A percentile compares a stretch with the other conserved stretches of the same genome.
phyloP scores from a whole-genome alignment of 2,797 vertebrate genomes.

The Arnoldichthys spilopterus region DNA sequence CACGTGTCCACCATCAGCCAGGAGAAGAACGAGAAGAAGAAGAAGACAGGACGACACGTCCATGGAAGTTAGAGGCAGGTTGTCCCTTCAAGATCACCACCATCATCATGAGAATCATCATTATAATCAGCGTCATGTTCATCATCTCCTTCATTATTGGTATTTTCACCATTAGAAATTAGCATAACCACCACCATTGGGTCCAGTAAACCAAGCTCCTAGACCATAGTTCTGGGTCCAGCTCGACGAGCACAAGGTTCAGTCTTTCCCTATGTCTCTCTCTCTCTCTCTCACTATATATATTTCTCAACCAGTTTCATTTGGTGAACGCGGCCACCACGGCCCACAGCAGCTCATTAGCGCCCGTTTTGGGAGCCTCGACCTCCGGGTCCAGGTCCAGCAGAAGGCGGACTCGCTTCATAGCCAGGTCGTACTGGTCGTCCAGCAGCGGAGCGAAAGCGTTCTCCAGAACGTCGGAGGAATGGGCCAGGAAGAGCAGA shows the following conservation, averaged over 20 bases:
- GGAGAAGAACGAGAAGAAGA: slow-evolving; percentile 5
- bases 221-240: slow-evolving; percentile 29
- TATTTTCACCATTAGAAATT: slow-evolving; percentile 41
- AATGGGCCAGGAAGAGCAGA: slow-evolving; percentile 93
- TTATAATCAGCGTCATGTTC: slow-evolving; percentile 65
- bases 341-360: slow-evolving; percentile 96
- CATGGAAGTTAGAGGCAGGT: slow-evolving; percentile 27
- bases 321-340: slow-evolving; percentile 96
- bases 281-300: slow-evolving; percentile 18
- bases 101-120: slow-evolving; percentile 25
- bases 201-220: slow-evolving; percentile 17
- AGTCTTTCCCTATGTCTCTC: slow-evolving; percentile 28
- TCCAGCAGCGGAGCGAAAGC: slow-evolving; percentile 96
- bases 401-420: slow-evolving; percentile 92
- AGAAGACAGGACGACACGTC: slow-evolving; percentile 3
- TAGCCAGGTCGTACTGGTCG: slow-evolving; percentile 95
- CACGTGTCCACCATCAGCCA: slow-evolving; percentile 42
- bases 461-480: slow-evolving; percentile 96
- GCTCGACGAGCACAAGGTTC: slow-evolving; percentile 32
- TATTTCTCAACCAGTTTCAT: slow-evolving; percentile 70
- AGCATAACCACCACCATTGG: slow-evolving; percentile 62
- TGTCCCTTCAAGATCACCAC: slow-evolving; percentile 63
- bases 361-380: slow-evolving; percentile 89
- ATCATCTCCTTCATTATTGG: slow-evolving; percentile 54
- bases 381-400: slow-evolving; percentile 94